A percentile compares a stretch with the other conserved stretches of the same genome.
Evolutionary conservation across 1,140 invertebrate genomes (phyloP).

Genomic region (Atta cephalotes): DNA sequence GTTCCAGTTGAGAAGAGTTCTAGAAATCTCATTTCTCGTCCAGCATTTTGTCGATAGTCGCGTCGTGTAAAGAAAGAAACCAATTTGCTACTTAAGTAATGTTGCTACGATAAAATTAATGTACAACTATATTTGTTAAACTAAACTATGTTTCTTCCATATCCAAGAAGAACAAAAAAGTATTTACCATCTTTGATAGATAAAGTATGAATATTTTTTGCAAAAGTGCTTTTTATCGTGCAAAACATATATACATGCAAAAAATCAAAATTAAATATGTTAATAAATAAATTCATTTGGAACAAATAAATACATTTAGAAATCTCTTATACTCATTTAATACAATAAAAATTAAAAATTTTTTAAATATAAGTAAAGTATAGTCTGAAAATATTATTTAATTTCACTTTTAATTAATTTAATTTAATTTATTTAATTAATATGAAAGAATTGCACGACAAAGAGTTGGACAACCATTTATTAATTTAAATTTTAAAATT

Average conservation of each 20-base stretch:
- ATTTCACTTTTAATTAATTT: too few species aligned
- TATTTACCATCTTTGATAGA: background rate
- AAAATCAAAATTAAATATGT: background rate
- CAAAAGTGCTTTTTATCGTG: background rate
- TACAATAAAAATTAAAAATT: slow-evolving; percentile 8
- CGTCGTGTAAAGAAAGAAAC: slow-evolving; percentile 25
- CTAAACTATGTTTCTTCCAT: background rate
- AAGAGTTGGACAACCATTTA: background rate
- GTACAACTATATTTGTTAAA: slow-evolving; percentile 7
- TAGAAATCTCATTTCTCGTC: slow-evolving; percentile 50
- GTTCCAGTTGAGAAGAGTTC: slow-evolving; percentile 3
- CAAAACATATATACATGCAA: background rate
- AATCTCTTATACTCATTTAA: background rate
- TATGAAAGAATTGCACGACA: background rate
- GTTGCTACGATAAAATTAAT: slow-evolving; percentile 31
- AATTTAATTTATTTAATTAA: background rate
- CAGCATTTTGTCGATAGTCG: slow-evolving; percentile 24
- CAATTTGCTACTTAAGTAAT: slow-evolving; percentile 34
- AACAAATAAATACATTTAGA: background rate
- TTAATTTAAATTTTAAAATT: background rate
- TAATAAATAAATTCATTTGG: background rate
- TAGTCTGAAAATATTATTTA: background rate
- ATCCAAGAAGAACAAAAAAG: background rate
- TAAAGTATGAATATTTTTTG: background rate
- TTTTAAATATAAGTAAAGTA: background rate